Conservation (phyloP, 2,797 vertebrate genomes). For the Phataginus tetradactyla region DNA sequence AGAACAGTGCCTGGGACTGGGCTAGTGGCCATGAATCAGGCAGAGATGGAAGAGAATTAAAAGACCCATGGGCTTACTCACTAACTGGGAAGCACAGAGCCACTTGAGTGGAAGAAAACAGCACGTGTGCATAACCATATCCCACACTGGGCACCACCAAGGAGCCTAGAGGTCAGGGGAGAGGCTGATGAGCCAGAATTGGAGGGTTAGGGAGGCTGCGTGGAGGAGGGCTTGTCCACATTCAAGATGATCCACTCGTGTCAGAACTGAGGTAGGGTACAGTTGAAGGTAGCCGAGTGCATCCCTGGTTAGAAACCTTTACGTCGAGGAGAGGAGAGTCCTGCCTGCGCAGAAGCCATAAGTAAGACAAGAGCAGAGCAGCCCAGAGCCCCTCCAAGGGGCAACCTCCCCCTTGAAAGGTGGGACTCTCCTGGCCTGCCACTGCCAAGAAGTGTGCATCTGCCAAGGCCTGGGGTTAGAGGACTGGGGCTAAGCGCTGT, state of each 20-base stretch:
- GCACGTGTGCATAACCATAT: background rate
- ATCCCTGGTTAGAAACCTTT: background rate
- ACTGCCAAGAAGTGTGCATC: background rate
- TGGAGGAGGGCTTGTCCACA: background rate
- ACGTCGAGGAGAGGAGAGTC: background rate
- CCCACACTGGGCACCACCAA: background rate
- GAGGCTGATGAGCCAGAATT: background rate
- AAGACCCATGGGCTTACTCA: background rate
- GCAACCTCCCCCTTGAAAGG: background rate
- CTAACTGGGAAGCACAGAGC: background rate
- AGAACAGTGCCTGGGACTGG: background rate
- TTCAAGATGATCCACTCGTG: no score
- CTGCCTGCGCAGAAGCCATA: background rate
- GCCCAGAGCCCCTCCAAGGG: background rate
- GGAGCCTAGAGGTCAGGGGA: background rate
- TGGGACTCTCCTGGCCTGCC: background rate
- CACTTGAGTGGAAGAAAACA: background rate
- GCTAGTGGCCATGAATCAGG: background rate
- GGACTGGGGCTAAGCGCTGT: background rate
- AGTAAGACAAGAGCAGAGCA: background rate
- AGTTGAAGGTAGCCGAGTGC: background rate
- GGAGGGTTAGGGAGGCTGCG: background rate
- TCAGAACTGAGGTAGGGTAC: background rate
- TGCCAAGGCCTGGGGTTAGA: background rate
- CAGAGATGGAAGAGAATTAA: background rate